Evolutionary conservation across 1,140 invertebrate genomes (phyloP).

Genomic region (Bombyx mandarina): DNA sequence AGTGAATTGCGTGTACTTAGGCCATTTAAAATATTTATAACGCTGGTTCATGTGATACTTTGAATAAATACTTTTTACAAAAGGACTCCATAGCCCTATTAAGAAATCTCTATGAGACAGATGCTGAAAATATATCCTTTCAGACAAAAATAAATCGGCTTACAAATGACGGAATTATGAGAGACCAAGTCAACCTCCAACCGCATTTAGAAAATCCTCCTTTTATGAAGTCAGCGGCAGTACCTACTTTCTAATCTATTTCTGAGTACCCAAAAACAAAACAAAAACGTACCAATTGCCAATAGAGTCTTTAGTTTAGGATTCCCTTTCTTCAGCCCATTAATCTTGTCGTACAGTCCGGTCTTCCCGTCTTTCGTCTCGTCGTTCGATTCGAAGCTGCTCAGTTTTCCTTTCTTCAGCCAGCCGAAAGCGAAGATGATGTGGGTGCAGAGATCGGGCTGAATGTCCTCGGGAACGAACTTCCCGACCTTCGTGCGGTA

Average conservation of each 20-base stretch:
- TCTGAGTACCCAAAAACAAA: not conserved
- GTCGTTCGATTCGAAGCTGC: constrained; percentile 93
- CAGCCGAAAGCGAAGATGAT: constrained; percentile 97
- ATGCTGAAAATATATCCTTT: no score
- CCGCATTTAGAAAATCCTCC: no score
- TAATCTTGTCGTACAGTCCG: constrained; percentile 89
- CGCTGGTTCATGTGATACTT: no score
- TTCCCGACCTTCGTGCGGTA: constrained; percentile 94
- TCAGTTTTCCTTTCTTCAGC: constrained; percentile 94
- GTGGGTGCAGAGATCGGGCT: constrained; percentile 95
- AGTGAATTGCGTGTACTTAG: no score
- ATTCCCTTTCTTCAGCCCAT: constrained; percentile 88
- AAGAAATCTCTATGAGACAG: no score
- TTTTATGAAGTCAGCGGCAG: no score
- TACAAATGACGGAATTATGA: no score
- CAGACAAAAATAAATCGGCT: no score
- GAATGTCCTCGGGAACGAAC: constrained; percentile 94
- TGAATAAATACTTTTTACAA: no score
- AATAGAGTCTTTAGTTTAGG: constrained; percentile 90
- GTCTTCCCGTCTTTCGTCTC: constrained; percentile 93
- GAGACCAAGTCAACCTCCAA: no score
- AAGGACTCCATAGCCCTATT: no score
- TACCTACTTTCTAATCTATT: not conserved
- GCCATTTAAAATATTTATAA: no score
- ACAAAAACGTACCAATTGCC: constrained; percentile 84